Percentiles rank a stretch among this genome's conserved stretches.
phyloP scores from a whole-genome alignment of 1,140 invertebrate genomes.

The Lysiphlebus fabarum region DNA sequence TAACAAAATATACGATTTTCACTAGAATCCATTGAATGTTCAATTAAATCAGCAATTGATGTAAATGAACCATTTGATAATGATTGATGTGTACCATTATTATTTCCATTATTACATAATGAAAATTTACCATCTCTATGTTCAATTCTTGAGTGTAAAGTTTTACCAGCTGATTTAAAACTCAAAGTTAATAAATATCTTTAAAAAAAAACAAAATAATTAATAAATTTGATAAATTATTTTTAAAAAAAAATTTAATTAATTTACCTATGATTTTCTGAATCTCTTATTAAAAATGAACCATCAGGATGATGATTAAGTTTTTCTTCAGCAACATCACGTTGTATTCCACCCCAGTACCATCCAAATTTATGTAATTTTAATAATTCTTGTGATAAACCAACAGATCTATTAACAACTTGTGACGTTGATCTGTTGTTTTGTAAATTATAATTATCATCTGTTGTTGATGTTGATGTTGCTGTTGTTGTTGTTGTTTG shows the following conservation, averaged over 20 bases:
- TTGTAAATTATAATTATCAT: too few species aligned
- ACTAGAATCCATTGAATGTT: constrained; percentile 68
- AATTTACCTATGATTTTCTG: constrained; percentile 64
- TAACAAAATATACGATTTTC: constrained; percentile 72
- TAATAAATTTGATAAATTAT: constrained; percentile 28
- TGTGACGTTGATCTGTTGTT: too few species aligned
- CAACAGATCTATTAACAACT: too few species aligned
- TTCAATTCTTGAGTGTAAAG: constrained; percentile 70
- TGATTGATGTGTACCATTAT: too few species aligned
- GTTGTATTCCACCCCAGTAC: constrained; percentile 67
- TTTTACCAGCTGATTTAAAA: constrained; percentile 71
- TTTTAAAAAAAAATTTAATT: constrained; percentile 9
- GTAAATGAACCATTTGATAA: constrained; percentile 59
- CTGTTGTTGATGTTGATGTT: too few species aligned
- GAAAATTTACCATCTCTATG: constrained; percentile 67
- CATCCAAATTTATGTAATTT: constrained; percentile 63
- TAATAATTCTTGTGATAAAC: constrained; percentile 57
- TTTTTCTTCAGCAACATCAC: constrained; percentile 63
- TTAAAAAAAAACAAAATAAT: constrained; percentile 30
- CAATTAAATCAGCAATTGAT: constrained; percentile 68
- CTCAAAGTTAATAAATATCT: constrained; percentile 66
- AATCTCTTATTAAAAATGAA: constrained; percentile 75
- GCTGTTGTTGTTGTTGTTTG: too few species aligned
- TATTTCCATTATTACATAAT: constrained; percentile 64
- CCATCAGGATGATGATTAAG: constrained; percentile 64